Evolutionary conservation across 2,113 vertebrate genomes (phyloP).

Genomic region (Caranx melampygus): DNA sequence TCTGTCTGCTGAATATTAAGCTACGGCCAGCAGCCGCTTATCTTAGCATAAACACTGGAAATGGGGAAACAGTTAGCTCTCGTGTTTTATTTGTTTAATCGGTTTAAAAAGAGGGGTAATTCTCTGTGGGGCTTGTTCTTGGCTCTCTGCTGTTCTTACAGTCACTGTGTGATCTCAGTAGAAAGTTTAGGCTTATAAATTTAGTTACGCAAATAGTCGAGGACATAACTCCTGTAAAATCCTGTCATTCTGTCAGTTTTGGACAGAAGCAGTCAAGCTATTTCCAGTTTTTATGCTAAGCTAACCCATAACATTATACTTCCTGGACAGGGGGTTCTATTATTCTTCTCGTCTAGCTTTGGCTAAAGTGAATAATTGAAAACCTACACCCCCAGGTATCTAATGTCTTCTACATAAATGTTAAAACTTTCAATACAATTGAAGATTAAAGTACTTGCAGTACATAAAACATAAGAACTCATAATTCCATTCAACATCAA

Average conservation of each 20-base stretch:
- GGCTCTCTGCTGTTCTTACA: neutral
- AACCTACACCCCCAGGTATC: neutral
- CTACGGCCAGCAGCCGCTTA: neutral
- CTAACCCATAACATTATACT: neutral
- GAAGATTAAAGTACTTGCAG: neutral
- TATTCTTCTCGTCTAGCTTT: neutral
- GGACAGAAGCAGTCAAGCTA: neutral
- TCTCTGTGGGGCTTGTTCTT: neutral
- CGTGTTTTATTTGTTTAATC: neutral
- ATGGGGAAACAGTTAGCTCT: neutral
- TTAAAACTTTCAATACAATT: neutral
- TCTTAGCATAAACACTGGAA: neutral
- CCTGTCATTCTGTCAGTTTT: neutral
- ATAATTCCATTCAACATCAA: constrained; percentile 16
- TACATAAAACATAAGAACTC: neutral
- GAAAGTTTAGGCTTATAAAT: neutral
- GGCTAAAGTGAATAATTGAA: neutral
- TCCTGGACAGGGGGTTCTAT: neutral
- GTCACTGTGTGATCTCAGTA: neutral
- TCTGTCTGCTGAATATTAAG: neutral
- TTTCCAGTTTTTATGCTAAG: neutral
- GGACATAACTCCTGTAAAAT: neutral
- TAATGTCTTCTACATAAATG: neutral
- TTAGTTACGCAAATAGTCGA: neutral
- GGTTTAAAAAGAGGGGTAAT: neutral